Evolutionary conservation across 2,797 vertebrate species (phyloP).

Genomic region (Melanotaenia maccullochi): DNA sequence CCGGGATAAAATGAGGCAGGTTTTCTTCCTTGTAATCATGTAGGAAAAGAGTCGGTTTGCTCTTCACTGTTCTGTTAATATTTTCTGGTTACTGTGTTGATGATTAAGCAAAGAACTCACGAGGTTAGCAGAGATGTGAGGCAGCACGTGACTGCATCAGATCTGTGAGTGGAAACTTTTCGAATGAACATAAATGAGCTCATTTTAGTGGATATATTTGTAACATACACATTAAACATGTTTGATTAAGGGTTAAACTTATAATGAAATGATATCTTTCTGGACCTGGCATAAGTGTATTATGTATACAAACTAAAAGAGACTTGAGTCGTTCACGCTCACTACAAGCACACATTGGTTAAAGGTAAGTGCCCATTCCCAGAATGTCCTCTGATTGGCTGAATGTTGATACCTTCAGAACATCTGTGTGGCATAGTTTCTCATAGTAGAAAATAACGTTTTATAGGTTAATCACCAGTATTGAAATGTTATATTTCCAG

Average conservation of each 20-base stretch:
- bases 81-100: conserved; percentile 4
- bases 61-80: conserved; percentile 2
- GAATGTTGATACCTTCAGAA: not conserved
- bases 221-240: conserved; percentile 38
- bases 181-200: conserved; percentile 24
- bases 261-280: conserved; percentile 4
- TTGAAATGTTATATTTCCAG: not conserved
- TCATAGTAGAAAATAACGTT: not conserved
- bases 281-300: not conserved
- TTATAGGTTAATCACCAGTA: not conserved
- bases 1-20: not conserved
- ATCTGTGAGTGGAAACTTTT: conserved; percentile 23
- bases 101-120: conserved; percentile 19
- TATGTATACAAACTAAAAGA: not conserved
- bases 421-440: not conserved
- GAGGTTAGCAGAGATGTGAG: conserved; percentile 10
- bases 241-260: conserved; percentile 31
- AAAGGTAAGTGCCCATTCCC: conserved; percentile 24
- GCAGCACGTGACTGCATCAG: not conserved
- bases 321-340: no score
- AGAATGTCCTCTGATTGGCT: no score
- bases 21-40: conserved; percentile 22
- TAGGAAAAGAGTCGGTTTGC: not conserved
- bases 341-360: not conserved
- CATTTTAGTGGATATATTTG: conserved; percentile 25